Base-by-base conservation (phyloP, 2,888 invertebrate genomes). In the Nomada fabriciana region DNA sequence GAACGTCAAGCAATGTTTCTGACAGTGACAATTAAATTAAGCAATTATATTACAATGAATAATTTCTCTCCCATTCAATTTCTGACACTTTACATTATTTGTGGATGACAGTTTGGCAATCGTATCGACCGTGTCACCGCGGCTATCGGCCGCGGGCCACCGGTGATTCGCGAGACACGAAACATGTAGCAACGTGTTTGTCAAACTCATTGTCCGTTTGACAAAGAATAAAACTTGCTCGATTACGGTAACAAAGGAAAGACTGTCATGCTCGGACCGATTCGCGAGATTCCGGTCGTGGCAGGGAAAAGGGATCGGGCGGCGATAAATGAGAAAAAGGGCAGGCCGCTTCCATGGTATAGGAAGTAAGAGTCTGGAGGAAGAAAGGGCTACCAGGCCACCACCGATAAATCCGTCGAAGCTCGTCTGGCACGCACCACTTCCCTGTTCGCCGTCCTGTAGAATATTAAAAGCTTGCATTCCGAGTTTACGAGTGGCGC, bases 401-500 rank as follows among this genome's bases (percentile, higher is more conserved):
- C 75, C 60, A 53, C 50, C 75, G 50, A 82, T 82, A 67, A 80
- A 61, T 68, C 67, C 69, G 50, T 47, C 61, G 55, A 43, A 52
- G 25, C 57, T 43, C 52, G 18, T 69, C 50, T 50, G 9, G 23
- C 47, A 13, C 57, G 7, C 42, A 1, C 25, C 50, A 50, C n/a
- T 43, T 43, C 43, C 36, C 20, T 7, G 13, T 36, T 50, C 55
- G 36, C 20, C 25, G 13, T 9, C 23, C 1, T n/a, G 29, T 15
- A 47, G 20, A 43, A 69, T 79, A 79, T 65, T 80, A 53, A 71
- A 71, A 29, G 64, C 78, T 61, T 71, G 86, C 76, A 61, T 75
- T 77, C 73, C 72, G 60, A 75, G 85, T 88, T 89, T 88, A 88
- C 78, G 86, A 85, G 79, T 78, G 84, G 57, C 82, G 61, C 83